Evolutionary conservation across 2,113 vertebrate genomes (phyloP), one percentile per base, ranked within the genome.

Genomic region (Etia nguti): DNA sequence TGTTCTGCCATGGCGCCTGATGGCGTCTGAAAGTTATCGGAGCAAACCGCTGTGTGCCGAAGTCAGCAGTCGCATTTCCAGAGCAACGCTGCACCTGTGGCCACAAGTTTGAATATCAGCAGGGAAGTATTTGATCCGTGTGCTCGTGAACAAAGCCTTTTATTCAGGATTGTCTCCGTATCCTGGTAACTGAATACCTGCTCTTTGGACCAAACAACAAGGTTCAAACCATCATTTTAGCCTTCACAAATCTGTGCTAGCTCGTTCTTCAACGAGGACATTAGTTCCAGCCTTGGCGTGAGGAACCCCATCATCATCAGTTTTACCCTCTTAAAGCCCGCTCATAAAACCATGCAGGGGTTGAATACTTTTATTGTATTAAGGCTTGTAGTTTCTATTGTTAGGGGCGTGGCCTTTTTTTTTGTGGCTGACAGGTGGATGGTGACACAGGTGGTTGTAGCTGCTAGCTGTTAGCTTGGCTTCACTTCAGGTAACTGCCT

Each of bases 351-450:
- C 29, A 20, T 15, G 12, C 13, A 34, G 2, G 5, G 11, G 18
- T 36, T 0, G 2, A 65, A 12, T n/a, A 5, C 31, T 60, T 16
- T 15, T 0, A 18, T 34, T 34, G 18, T 65, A 12, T 38, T 65
- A 65, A n/a, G 10, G 31, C 2, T 12, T 38, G 18, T n/a, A 65
- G 60, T 0, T 12, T 65, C 18, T 36, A 12, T 0, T 36, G 10
- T 36, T 36, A 36, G 60, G 31, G 31, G 60, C 6, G 6, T 65
- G 31, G 60, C 60, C 18, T 36, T 20, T 36, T 62, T n/a, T n/a
- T n/a, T n/a, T n/a, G n/a, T 20, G 59, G 6, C 59, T 62, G 29
- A 20, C 29, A 62, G 24, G 56, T 57, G 56, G 59, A 36, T 36
- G 31, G 29, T 34, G 29, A 36, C 59, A 62, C 59, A 62, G 60